A percentile compares a stretch with the other conserved stretches of the same genome.
phyloP scores from a whole-genome alignment of 2,888 invertebrate species.

The Bibio marci region DNA sequence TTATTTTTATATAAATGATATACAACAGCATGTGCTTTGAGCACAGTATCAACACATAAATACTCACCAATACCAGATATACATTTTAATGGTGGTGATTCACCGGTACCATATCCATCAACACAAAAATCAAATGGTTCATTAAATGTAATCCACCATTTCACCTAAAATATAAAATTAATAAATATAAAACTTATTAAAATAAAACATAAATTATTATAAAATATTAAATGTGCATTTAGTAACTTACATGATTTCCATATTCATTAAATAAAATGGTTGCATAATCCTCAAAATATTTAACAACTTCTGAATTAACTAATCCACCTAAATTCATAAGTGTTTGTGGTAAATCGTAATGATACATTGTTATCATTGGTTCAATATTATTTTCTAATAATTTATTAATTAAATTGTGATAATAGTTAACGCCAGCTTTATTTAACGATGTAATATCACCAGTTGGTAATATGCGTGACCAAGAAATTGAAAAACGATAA shows the following conservation, averaged over 20 bases:
- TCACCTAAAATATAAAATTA: slow-evolving; percentile 12
- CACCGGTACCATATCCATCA: slow-evolving; percentile 30
- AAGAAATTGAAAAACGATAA: slow-evolving; percentile 42
- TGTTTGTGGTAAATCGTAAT: slow-evolving; percentile 36
- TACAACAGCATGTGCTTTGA: slow-evolving; percentile 35
- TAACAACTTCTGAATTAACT: slow-evolving; percentile 26
- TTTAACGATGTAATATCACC: slow-evolving; percentile 37
- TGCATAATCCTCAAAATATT: slow-evolving; percentile 34
- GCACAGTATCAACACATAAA: slow-evolving; percentile 31
- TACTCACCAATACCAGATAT: slow-evolving; percentile 32
- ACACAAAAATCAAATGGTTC: slow-evolving; percentile 32
- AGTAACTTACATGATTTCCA: background rate
- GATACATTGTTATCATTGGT: slow-evolving; percentile 40
- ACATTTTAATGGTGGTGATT: slow-evolving; percentile 22
- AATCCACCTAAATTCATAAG: slow-evolving; percentile 38
- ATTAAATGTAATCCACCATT: slow-evolving; percentile 41
- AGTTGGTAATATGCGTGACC: slow-evolving; percentile 44
- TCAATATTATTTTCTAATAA: slow-evolving; percentile 39
- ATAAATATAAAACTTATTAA: background rate
- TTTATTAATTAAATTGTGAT: slow-evolving; percentile 43
- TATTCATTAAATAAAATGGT: slow-evolving; percentile 17
- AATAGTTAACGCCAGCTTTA: slow-evolving; percentile 41
- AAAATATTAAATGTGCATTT: background rate
- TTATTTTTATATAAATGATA: slow-evolving; percentile 28
- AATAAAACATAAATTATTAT: background rate